phyloP scores from a whole-genome alignment of 2,888 invertebrate species.

The Pterobdella sp. region DNA sequence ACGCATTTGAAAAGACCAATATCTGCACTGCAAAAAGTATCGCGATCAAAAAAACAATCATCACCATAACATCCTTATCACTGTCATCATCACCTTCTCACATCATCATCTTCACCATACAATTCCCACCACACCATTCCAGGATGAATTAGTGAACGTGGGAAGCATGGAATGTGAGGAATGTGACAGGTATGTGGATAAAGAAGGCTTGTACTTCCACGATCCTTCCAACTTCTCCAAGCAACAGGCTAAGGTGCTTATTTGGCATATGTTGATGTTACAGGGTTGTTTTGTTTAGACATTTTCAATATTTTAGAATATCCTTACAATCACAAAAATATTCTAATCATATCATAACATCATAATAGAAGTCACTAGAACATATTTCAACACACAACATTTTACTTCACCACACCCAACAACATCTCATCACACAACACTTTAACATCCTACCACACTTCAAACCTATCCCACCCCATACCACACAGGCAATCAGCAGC shows the following conservation, averaged over 20 bases:
- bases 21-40: not conserved
- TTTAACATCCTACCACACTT: constrained; percentile 6
- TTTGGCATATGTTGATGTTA: not conserved
- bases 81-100: not conserved
- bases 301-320: no score
- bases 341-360: no score
- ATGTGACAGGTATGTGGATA: constrained; percentile 53
- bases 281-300: no score
- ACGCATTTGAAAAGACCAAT: not conserved
- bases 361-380: no score
- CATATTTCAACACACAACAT: no score
- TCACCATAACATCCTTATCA: not conserved
- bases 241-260: constrained; percentile 42
- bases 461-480: not conserved
- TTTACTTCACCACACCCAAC: not conserved
- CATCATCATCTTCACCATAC: not conserved
- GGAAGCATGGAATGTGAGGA: constrained; percentile 55
- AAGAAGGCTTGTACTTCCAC: constrained; percentile 51
- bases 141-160: constrained; percentile 55
- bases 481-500: constrained; percentile 46
- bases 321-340: no score
- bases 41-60: not conserved
- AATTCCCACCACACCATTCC: constrained; percentile 27
- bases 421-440: not conserved
- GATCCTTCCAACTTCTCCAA: constrained; percentile 38